A percentile compares a stretch with the other conserved stretches of the same genome.
Evolutionary conservation across 2,113 vertebrate genomes (phyloP).

Genomic region (Rallus limicola): DNA sequence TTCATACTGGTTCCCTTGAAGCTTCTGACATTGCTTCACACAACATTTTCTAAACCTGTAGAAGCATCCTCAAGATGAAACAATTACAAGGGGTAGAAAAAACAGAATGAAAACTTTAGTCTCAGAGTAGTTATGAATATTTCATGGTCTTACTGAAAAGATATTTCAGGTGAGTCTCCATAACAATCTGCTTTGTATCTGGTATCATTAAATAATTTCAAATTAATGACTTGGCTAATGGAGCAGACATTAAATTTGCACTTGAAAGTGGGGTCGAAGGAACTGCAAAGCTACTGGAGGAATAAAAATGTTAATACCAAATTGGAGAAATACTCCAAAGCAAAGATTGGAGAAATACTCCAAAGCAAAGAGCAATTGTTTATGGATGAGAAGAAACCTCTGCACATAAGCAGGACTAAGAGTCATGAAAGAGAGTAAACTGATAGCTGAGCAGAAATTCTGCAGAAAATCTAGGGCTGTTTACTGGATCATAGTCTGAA

Average conservation of each 20-base stretch:
- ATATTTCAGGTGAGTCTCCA: conserved; percentile 40
- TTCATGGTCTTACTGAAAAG: neutral
- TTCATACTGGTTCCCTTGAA: conserved; percentile 11
- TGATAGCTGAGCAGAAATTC: neutral
- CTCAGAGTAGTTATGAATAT: conserved; percentile 31
- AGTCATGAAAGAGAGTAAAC: neutral
- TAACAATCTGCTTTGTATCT: conserved; percentile 20
- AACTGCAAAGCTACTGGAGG: neutral
- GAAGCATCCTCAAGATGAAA: conserved; percentile 1
- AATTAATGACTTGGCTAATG: conserved; percentile 23
- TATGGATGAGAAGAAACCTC: neutral
- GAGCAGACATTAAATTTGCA: neutral
- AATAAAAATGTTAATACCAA: neutral
- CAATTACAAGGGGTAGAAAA: neutral
- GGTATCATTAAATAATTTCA: neutral
- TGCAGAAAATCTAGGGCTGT: neutral
- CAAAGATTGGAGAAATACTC: neutral
- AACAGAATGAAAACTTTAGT: conserved; percentile 18
- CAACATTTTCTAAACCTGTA: neutral
- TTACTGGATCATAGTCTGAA: neutral
- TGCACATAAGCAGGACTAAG: neutral
- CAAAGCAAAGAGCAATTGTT: neutral
- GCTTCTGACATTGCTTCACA: neutral
- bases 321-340: neutral
- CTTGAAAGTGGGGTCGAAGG: neutral